phyloP scores from a whole-genome alignment of 2,888 invertebrate species.

The Sabellastarte sp. region DNA sequence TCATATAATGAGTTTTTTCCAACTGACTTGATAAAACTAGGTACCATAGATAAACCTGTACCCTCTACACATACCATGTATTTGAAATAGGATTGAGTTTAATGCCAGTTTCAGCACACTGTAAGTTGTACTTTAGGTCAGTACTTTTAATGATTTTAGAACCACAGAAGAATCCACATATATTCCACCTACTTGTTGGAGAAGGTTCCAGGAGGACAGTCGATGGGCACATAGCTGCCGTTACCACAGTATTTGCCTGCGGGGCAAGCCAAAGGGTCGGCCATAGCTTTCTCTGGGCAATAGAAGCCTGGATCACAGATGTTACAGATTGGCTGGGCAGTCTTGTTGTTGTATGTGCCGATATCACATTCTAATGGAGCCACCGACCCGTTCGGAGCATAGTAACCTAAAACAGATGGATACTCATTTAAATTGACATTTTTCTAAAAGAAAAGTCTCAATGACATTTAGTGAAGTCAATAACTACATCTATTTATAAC shows the following conservation, averaged over 20 bases:
- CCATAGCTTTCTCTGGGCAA: constrained; percentile 50
- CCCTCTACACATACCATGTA: no score
- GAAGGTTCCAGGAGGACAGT: constrained; percentile 53
- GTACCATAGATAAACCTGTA: no score
- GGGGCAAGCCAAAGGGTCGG: constrained; percentile 43
- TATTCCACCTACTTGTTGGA: constrained; percentile 47
- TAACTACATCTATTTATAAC: background rate
- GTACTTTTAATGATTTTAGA: no score
- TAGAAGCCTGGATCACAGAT: constrained; percentile 51
- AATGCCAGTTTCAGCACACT: no score
- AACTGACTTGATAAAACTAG: no score
- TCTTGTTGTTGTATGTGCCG: constrained; percentile 45
- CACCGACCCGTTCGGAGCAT: constrained; percentile 43
- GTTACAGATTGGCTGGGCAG: constrained; percentile 38
- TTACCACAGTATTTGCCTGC: constrained; percentile 49
- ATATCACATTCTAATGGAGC: constrained; percentile 45
- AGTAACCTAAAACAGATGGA: constrained; percentile 43
- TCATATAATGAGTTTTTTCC: no score
- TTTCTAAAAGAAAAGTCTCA: no score
- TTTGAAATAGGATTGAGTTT: no score
- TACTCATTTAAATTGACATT: no score
- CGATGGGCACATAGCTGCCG: constrained; percentile 41
- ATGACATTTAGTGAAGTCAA: no score
- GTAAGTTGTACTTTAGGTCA: no score
- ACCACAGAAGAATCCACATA: no score